Conservation (phyloP, 1,140 invertebrate species). For the Apis cerana region DNA sequence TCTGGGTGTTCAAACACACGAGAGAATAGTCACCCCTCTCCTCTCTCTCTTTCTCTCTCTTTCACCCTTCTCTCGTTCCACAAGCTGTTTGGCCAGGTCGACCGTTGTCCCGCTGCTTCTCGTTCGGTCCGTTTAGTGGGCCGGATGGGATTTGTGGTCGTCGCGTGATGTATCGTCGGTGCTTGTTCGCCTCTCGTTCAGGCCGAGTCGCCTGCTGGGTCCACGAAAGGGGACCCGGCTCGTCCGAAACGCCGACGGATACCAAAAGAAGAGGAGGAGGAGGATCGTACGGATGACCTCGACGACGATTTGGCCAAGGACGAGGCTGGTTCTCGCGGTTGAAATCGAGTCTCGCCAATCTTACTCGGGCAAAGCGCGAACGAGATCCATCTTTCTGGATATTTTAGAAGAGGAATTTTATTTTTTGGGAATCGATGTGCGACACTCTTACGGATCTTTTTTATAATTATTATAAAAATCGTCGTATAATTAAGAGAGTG, state of each 20-base stretch:
- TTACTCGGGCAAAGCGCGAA: slow-evolving; percentile 22
- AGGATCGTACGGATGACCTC: slow-evolving; percentile 34
- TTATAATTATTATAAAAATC: too few species aligned
- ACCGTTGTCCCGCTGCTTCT: slow-evolving; percentile 36
- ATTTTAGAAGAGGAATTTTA: too few species aligned
- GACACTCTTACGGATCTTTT: too few species aligned
- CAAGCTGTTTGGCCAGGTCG: neutral
- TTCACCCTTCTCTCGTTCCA: slow-evolving; percentile 12
- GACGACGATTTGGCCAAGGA: slow-evolving; percentile 53
- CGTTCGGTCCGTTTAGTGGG: slow-evolving; percentile 39
- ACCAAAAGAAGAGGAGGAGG: neutral
- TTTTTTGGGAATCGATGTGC: too few species aligned
- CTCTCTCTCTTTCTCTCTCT: neutral
- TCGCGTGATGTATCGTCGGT: slow-evolving; percentile 71
- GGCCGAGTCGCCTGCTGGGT: slow-evolving; percentile 66
- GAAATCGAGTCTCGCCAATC: slow-evolving; percentile 20
- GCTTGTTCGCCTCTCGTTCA: slow-evolving; percentile 50
- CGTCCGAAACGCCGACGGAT: slow-evolving; percentile 40
- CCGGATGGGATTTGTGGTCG: slow-evolving; percentile 64
- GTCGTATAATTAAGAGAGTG: too few species aligned
- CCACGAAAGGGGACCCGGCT: slow-evolving; percentile 60
- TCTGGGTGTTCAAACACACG: slow-evolving; percentile 48
- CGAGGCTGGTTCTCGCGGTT: slow-evolving; percentile 43
- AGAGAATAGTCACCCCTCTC: slow-evolving; percentile 22
- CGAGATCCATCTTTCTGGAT: neutral